These are phyloP conservation scores for Cephonodes hylas DNA, from an alignment of 2,888 invertebrate species.

Conservation along the genomic window DNA sequence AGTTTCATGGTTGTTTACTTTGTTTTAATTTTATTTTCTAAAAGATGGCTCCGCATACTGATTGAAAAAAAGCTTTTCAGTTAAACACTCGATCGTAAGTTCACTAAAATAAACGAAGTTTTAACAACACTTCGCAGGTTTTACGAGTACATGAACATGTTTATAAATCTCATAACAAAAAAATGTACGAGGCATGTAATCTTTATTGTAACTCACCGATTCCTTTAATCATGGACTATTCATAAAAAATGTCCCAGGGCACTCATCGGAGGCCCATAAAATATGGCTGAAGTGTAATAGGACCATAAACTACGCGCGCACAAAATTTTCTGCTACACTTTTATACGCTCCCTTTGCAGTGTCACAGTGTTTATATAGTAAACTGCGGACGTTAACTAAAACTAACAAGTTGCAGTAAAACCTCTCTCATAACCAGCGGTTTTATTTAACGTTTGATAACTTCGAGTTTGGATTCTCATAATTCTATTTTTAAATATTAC, in stretches of 20 bases:
- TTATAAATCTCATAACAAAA: constrained; percentile 1
- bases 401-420: constrained; percentile 27
- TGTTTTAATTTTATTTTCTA: background rate
- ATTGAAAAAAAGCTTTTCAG: too few species aligned
- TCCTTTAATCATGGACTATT: constrained; percentile 23
- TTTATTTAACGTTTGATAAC: background rate
- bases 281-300: constrained; percentile 40
- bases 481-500: background rate
- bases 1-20: background rate
- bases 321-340: constrained; percentile 35
- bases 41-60: too few species aligned
- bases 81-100: background rate
- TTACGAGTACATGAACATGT: background rate
- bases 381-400: constrained; percentile 24
- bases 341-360: constrained; percentile 36
- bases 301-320: constrained; percentile 40
- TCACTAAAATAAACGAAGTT: background rate
- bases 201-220: constrained; percentile 12
- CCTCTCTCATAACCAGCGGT: background rate
- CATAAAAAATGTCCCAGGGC: constrained; percentile 36
- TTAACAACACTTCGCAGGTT: background rate
- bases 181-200: background rate
- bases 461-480: background rate
- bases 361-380: constrained; percentile 24
- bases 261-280: constrained; percentile 41